Evolutionary conservation across 2,888 invertebrate species (phyloP).

Genomic region (Charanyca ferruginea): DNA sequence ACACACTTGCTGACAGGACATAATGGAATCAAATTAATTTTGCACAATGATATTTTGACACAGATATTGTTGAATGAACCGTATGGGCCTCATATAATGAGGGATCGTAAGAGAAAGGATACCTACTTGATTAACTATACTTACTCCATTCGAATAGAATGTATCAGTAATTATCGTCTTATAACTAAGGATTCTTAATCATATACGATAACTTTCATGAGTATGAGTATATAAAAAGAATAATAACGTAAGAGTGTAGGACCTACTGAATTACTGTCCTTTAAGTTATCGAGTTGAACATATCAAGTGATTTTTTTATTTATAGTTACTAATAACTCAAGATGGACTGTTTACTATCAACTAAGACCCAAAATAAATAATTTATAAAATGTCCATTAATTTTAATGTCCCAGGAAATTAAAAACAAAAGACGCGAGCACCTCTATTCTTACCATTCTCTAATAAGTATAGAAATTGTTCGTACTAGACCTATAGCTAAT

Average conservation of each 20-base stretch:
- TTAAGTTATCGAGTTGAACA: not conserved
- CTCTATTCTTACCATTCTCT: not conserved
- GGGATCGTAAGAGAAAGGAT: slow-evolving; percentile 20
- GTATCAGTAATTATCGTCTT: slow-evolving; percentile 5
- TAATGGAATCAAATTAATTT: slow-evolving; percentile 25
- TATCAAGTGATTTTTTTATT: too few relatives aligned
- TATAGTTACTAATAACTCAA: too few relatives aligned
- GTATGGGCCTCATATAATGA: slow-evolving; percentile 10
- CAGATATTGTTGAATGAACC: slow-evolving; percentile 25
- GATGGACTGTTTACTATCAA: too few relatives aligned
- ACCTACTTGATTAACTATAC: not conserved
- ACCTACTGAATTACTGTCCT: not conserved
- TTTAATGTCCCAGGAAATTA: too few relatives aligned
- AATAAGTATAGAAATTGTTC: not conserved
- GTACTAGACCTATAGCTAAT: not conserved
- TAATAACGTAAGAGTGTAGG: not conserved
- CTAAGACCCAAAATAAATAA: too few relatives aligned
- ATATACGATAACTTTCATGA: not conserved
- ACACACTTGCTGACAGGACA: slow-evolving; percentile 15
- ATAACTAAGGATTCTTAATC: not conserved
- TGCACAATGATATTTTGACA: slow-evolving; percentile 40
- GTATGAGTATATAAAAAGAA: not conserved
- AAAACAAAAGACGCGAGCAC: not conserved
- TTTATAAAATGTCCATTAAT: too few relatives aligned
- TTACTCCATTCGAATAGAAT: slow-evolving; percentile 7